phyloP scores from a whole-genome alignment of 2,797 vertebrate species.

The Clamator glandarius region DNA sequence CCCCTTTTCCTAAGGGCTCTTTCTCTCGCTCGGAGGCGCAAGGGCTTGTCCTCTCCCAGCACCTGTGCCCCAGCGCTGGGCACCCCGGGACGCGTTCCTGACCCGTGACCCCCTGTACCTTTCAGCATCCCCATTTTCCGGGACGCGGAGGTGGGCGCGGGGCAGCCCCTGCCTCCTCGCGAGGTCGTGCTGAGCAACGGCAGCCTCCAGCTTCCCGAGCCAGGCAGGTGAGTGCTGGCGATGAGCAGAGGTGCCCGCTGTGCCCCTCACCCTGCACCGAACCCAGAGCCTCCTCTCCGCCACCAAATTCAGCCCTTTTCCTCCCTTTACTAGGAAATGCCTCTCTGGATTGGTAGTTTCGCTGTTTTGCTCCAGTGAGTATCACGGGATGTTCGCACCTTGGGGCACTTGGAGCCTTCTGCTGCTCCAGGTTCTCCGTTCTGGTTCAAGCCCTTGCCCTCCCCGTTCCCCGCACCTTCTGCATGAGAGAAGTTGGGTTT shows the following conservation, averaged over 20 bases:
- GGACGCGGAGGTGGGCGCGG: background rate
- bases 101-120: accelerated
- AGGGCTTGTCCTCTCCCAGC: background rate
- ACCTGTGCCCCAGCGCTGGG: background rate
- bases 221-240: constrained; percentile 59
- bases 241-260: accelerated
- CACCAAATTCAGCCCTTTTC: background rate
- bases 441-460: background rate
- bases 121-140: constrained; percentile 66
- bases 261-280: accelerated
- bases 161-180: constrained; percentile 26
- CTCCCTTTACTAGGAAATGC: constrained; percentile 70
- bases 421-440: background rate
- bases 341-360: constrained; percentile 79
- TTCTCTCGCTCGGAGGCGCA: background rate
- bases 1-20: accelerated
- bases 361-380: constrained; percentile 87
- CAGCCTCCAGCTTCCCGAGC: constrained; percentile 48
- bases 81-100: background rate
- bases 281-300: background rate
- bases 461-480: accelerated
- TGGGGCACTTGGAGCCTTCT: accelerated
- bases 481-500: background rate
- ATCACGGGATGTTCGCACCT: accelerated
- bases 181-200: constrained; percentile 18